Percentiles rank a stretch among this genome's conserved stretches.
phyloP scores from a whole-genome alignment of 2,888 invertebrate genomes.

The Drosophila macrothrix region DNA sequence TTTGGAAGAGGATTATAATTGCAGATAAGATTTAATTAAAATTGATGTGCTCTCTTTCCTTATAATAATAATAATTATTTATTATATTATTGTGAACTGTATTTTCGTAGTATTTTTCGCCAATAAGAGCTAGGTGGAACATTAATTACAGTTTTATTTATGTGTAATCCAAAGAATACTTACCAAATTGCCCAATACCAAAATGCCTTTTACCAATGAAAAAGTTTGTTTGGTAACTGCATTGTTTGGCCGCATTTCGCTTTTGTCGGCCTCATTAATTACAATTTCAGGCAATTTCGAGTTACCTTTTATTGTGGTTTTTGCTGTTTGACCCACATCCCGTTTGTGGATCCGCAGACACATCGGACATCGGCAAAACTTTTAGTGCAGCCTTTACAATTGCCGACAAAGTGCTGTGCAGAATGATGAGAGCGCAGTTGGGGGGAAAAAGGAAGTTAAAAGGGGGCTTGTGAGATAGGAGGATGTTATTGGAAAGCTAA shows the following conservation, averaged over 20 bases:
- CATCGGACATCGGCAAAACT: conserved; percentile 20
- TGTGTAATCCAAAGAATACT: background rate
- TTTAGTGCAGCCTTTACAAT: conserved; percentile 19
- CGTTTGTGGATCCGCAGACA: conserved; percentile 11
- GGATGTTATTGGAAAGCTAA: background rate
- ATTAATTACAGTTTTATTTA: background rate
- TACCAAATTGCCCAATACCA: background rate
- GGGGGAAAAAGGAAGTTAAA: background rate
- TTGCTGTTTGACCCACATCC: conserved; percentile 61
- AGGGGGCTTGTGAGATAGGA: background rate
- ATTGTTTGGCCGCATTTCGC: background rate
- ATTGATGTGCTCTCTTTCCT: background rate
- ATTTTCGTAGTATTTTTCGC: background rate
- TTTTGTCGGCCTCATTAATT: conserved; percentile 57
- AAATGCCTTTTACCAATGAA: conserved; percentile 9
- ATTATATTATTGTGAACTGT: background rate
- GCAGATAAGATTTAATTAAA: background rate
- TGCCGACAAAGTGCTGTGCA: conserved; percentile 31
- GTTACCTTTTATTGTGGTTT: conserved; percentile 50
- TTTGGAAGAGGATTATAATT: background rate
- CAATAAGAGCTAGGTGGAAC: no score
- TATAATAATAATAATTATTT: background rate
- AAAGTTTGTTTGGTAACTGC: background rate
- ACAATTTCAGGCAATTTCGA: conserved; percentile 61
- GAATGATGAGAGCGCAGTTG: background rate